Percentiles rank a stretch among this genome's conserved stretches.
phyloP scores from a whole-genome alignment of 2,888 invertebrate species.

The Meiosimyza platycephala region DNA sequence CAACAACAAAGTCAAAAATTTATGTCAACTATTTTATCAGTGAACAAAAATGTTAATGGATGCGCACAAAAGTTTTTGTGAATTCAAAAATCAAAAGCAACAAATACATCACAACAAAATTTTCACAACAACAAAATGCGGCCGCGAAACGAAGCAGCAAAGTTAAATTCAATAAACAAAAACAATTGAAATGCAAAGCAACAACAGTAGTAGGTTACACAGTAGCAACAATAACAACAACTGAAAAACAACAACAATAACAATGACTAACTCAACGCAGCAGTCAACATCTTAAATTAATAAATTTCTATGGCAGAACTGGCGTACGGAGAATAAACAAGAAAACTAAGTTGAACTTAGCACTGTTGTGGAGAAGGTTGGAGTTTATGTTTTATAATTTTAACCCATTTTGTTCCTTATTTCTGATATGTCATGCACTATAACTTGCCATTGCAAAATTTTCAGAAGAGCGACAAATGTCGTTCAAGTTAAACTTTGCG shows the following conservation, averaged over 20 bases:
- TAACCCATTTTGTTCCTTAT: no score
- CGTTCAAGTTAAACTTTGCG: no score
- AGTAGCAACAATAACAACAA: background rate
- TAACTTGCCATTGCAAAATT: no score
- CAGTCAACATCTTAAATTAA: slow-evolving; percentile 27
- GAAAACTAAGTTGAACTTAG: no score
- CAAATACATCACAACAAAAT: no score
- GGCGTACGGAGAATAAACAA: background rate
- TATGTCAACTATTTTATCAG: slow-evolving; percentile 32
- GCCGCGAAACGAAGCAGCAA: background rate
- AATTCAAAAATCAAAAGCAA: background rate
- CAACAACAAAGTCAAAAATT: slow-evolving; percentile 13
- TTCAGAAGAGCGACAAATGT: no score
- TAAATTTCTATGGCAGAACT: slow-evolving; percentile 19
- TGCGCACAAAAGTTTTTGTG: slow-evolving; percentile 4
- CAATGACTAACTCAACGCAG: slow-evolving; percentile 8
- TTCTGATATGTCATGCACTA: no score
- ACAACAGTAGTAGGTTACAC: background rate
- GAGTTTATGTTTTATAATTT: no score
- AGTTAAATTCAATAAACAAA: background rate
- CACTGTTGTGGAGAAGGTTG: no score
- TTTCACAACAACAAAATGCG: no score
- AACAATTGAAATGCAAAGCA: background rate
- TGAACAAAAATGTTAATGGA: slow-evolving; percentile 16
- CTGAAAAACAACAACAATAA: background rate